Conservation (phyloP, 2,113 vertebrate genomes). For the Prunella fulvescens region DNA sequence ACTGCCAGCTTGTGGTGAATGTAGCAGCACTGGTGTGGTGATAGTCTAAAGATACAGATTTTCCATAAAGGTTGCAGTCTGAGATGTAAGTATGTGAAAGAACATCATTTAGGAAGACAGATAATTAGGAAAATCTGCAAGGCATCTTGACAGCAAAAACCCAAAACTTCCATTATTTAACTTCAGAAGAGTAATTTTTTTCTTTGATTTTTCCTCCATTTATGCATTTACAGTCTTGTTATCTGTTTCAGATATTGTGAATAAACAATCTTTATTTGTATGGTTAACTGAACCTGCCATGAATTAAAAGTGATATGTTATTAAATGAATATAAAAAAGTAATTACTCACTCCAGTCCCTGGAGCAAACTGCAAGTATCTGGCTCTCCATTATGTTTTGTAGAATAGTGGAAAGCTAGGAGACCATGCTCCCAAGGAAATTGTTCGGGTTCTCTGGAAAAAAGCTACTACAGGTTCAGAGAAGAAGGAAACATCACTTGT, state of each 20-base stretch:
- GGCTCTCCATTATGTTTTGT: not conserved
- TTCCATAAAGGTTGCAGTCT: not conserved
- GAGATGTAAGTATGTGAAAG: not conserved
- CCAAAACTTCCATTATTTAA: not conserved
- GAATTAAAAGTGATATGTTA: not conserved
- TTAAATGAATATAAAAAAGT: not conserved
- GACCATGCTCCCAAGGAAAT: not conserved
- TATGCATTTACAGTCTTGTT: not conserved
- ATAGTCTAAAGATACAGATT: not conserved
- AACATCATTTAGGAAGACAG: not conserved
- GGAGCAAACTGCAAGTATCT: not conserved
- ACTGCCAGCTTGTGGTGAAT: constrained; percentile 28
- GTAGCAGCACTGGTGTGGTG: not conserved
- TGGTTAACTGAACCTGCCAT: not conserved
- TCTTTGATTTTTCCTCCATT: not conserved
- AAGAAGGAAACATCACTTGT: not conserved
- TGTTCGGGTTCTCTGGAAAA: not conserved
- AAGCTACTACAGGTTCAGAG: not conserved
- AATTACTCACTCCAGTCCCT: not conserved
- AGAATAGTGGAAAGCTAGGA: not conserved
- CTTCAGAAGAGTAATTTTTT: not conserved
- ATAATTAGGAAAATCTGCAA: not conserved
- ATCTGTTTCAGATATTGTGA: not conserved
- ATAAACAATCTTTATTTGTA: not conserved
- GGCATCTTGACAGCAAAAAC: not conserved